Evolutionary conservation across 2,797 vertebrate genomes (phyloP).

Genomic region (Otolemur crassicaudatus): DNA sequence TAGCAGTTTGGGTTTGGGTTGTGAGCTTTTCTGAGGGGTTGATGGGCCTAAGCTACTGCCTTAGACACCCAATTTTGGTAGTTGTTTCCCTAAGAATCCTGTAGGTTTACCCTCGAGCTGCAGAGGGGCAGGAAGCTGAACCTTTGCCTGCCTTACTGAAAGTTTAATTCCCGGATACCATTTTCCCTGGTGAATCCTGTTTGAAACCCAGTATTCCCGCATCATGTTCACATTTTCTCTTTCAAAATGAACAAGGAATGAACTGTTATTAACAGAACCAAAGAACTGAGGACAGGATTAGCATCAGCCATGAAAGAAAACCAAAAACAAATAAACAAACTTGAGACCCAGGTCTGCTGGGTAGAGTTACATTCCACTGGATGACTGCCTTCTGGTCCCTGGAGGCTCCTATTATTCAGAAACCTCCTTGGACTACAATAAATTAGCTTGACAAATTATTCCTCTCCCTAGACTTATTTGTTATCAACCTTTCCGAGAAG

Average conservation of each 20-base stretch:
- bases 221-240: slow-evolving; percentile 70
- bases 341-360: neutral
- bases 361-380: neutral
- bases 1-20: neutral
- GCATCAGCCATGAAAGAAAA: slow-evolving; percentile 27
- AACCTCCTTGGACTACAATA: neutral
- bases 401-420: slow-evolving; percentile 36
- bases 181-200: slow-evolving; percentile 66
- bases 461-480: slow-evolving; percentile 60
- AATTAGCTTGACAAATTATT: slow-evolving; percentile 73
- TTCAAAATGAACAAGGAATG: slow-evolving; percentile 64
- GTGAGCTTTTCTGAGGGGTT: neutral
- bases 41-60: neutral
- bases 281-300: slow-evolving; percentile 28
- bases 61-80: neutral
- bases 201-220: slow-evolving; percentile 64
- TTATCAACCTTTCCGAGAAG: slow-evolving; percentile 64
- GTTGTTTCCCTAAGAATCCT: neutral
- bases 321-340: slow-evolving; percentile 58
- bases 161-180: slow-evolving; percentile 47
- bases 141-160: slow-evolving; percentile 63
- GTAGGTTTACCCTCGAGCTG: neutral
- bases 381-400: slow-evolving; percentile 19
- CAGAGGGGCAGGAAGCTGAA: neutral
- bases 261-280: slow-evolving; percentile 19